phyloP scores from a whole-genome alignment of 53 echinoderm and acorn worm genomes.

The Astropecten irregularis region DNA sequence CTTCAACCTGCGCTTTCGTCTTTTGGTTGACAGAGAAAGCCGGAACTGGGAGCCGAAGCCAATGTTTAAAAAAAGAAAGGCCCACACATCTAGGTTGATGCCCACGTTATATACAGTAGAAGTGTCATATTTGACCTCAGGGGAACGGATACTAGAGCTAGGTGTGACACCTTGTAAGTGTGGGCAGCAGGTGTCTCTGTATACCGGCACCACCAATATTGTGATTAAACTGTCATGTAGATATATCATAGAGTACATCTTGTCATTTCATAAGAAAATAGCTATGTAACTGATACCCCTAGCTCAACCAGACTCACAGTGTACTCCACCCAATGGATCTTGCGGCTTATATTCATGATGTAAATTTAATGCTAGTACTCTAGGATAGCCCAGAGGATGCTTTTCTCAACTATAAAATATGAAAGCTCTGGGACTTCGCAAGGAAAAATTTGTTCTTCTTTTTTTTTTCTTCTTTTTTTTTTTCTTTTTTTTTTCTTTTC shows the following conservation, averaged over 20 bases:
- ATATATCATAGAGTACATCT: not conserved
- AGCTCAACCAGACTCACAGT: not conserved
- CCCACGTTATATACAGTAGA: slow-evolving; percentile 10
- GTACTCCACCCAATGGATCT: slow-evolving; percentile 13
- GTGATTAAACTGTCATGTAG: slow-evolving; percentile 17
- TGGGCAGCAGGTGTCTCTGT: slow-evolving; percentile 35
- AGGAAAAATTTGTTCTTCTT: no score
- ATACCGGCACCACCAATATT: slow-evolving; percentile 25
- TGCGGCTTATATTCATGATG: slow-evolving; percentile 11
- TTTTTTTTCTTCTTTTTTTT: no score
- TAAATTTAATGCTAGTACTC: not conserved
- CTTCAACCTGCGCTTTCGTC: no score
- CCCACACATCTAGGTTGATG: slow-evolving; percentile 15
- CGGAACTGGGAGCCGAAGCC: no score
- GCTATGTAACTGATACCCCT: slow-evolving; percentile 35
- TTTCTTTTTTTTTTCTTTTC: no score
- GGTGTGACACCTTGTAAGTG: slow-evolving; percentile 15
- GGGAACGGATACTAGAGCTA: slow-evolving; percentile 10
- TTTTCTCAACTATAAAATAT: not conserved
- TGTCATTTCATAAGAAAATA: slow-evolving; percentile 3
- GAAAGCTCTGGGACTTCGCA: no score
- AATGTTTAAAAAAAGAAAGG: no score
- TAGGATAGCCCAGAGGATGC: not conserved
- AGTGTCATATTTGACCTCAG: slow-evolving; percentile 7
- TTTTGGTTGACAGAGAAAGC: no score